phyloP scores from a whole-genome alignment of 2,888 invertebrate genomes.

The Spilarctia lutea region DNA sequence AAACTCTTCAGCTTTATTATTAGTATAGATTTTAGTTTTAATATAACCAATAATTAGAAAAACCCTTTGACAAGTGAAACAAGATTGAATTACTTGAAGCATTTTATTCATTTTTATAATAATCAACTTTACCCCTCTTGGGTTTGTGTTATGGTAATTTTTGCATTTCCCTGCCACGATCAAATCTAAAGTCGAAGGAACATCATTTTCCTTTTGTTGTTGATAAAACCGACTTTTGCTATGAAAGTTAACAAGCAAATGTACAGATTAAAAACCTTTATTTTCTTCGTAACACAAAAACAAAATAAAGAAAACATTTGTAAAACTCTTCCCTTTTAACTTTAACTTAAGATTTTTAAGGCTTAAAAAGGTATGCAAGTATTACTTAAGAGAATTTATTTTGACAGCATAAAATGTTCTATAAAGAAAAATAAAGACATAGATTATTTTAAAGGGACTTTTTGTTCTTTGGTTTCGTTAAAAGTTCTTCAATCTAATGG shows the following conservation, averaged over 20 bases:
- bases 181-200: background rate
- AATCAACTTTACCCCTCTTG: background rate
- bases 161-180: conserved; percentile 16
- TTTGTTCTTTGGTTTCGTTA: background rate
- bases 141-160: conserved; percentile 23
- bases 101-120: background rate
- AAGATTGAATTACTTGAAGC: background rate
- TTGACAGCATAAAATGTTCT: conserved; percentile 18
- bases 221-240: background rate
- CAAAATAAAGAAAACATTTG: conserved; percentile 17
- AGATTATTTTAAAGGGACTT: background rate
- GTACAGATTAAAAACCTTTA: conserved; percentile 14
- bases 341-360: conserved; percentile 2
- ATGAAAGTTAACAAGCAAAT: conserved; percentile 15
- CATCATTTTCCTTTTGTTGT: conserved; percentile 2
- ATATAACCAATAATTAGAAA: background rate
- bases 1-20: no score
- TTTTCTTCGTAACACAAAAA: conserved; percentile 27
- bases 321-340: conserved; percentile 17
- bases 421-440: conserved; percentile 12
- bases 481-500: no score
- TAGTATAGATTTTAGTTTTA: no score
- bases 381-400: conserved; percentile 22
- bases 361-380: conserved; percentile 24
- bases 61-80: background rate